phyloP scores from a whole-genome alignment of 2,797 vertebrate genomes.

The Eulemur coronatus region DNA sequence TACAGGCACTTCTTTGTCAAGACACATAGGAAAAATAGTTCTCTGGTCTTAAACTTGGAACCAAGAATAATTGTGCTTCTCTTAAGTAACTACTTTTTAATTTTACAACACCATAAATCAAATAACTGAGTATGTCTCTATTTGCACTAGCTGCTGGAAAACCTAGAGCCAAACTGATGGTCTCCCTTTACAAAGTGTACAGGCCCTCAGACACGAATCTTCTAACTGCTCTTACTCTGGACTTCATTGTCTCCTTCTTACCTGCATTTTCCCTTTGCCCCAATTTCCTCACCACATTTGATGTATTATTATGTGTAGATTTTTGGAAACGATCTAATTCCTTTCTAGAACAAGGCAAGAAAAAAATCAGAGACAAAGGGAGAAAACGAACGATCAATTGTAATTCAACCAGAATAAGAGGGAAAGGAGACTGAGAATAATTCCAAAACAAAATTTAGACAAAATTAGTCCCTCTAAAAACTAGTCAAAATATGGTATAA shows the following conservation, averaged over 20 bases:
- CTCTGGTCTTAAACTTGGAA: constrained; percentile 36
- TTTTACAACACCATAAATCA: constrained; percentile 34
- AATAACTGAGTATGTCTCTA: constrained; percentile 19
- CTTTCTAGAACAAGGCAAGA: constrained; percentile 3
- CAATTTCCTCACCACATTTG: not conserved
- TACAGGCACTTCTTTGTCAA: constrained; percentile 10
- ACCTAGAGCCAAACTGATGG: not conserved
- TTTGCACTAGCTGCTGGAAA: not conserved
- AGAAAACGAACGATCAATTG: not conserved
- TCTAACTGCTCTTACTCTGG: not conserved
- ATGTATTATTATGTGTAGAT: not conserved
- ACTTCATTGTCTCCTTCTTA: not conserved
- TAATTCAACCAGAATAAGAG: not conserved
- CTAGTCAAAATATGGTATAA: not conserved
- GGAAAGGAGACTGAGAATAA: not conserved
- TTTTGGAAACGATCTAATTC: constrained; percentile 38
- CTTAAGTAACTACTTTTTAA: constrained; percentile 50
- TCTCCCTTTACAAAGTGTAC: not conserved
- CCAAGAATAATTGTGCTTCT: constrained; percentile 43
- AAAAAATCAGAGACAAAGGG: not conserved
- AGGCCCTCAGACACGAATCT: not conserved
- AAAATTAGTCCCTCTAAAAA: not conserved
- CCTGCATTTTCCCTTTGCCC: not conserved
- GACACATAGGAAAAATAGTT: constrained; percentile 38
- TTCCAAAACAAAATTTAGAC: not conserved